phyloP scores from a whole-genome alignment of 1,140 invertebrate genomes.

The Artemia franciscana region DNA sequence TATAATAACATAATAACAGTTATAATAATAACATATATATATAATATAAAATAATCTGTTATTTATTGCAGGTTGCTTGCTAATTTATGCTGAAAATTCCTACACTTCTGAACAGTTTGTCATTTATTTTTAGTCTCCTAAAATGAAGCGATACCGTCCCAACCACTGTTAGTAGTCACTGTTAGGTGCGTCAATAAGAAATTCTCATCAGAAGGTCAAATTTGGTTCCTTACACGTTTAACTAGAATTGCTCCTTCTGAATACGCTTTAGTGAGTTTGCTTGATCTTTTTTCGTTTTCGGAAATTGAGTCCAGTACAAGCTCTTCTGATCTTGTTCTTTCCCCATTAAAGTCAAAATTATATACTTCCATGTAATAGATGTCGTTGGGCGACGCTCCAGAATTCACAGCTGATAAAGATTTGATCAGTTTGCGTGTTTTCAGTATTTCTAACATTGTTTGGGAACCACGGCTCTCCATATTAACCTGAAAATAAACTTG shows the following conservation, averaged over 20 bases:
- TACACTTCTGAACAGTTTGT: no score
- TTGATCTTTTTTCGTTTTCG: background rate
- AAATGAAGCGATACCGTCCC: no score
- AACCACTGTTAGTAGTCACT: no score
- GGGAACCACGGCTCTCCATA: background rate
- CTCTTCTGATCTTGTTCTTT: background rate
- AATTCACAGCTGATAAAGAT: background rate
- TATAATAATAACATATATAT: no score
- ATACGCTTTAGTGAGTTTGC: background rate
- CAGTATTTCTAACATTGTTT: background rate
- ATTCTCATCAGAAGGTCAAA: no score
- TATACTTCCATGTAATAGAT: background rate
- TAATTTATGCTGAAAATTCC: no score
- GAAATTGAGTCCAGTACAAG: background rate
- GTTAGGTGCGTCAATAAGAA: no score
- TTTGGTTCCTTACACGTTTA: background rate
- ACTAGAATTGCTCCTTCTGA: background rate
- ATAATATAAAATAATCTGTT: no score
- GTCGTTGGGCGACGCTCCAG: background rate
- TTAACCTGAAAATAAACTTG: background rate
- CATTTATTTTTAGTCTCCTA: no score
- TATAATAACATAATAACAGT: no score
- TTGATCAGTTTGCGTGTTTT: background rate
- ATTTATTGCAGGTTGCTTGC: no score
- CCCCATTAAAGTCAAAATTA: background rate